Conservation (phyloP, 2,113 vertebrate genomes). For the Limnothrissa miodon region DNA sequence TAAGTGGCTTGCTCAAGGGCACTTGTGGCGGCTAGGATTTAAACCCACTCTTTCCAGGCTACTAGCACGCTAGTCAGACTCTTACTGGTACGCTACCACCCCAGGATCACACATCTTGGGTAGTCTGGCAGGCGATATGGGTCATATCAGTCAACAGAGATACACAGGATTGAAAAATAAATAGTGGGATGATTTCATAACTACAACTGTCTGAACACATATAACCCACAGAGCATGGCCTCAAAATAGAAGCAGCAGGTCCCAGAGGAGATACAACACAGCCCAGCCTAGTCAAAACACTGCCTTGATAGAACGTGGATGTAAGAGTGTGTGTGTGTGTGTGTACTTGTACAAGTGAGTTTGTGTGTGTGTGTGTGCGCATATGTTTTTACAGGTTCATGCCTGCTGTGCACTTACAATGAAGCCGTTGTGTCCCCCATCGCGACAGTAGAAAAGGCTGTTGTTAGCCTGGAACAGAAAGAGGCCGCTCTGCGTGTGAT, state of each 20-base stretch:
- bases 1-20: too few species aligned
- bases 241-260: not conserved
- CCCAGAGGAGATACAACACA: not conserved
- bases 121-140: not conserved
- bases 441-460: conserved; percentile 94
- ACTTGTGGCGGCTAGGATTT: too few species aligned
- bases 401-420: conserved; percentile 78
- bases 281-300: not conserved
- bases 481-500: conserved; percentile 88
- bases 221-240: not conserved
- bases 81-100: too few species aligned
- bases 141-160: not conserved
- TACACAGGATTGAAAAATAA: too few species aligned
- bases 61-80: too few species aligned
- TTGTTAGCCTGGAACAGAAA: conserved; percentile 99
- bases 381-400: not conserved
- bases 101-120: too few species aligned
- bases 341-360: not conserved
- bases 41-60: too few species aligned
- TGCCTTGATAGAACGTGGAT: not conserved
- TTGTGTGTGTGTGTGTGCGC: not conserved
- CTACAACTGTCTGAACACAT: not conserved
- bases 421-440: conserved; percentile 91
- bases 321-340: not conserved
- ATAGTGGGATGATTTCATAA: not conserved